Evolutionary conservation across 2,113 vertebrate species (phyloP), one percentile per base, ranked within the genome.

Genomic region (Columba janthina): DNA sequence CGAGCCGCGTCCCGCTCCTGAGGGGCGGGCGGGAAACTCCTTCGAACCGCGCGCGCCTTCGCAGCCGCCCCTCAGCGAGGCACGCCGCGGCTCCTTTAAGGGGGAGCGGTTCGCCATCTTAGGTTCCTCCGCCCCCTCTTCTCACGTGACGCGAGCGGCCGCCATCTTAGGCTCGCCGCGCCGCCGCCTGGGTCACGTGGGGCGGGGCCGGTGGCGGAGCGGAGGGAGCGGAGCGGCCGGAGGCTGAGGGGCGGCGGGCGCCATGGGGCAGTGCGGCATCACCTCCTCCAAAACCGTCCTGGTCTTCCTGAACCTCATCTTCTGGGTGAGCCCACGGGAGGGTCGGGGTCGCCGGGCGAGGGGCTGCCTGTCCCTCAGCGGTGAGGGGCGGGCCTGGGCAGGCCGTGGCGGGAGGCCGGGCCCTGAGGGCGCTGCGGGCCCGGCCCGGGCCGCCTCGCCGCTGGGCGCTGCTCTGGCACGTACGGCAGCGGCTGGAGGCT

Each of bases 261-360:
- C 92, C 26, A 98, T 98, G 98, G 98, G 98, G 46, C 99, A 99
- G 98, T 99, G 99, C 91, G 99, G 99, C 38, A 99, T 99, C 88
- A 99, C 99, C 75, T 99, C 99, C 34, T 99, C 99, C 58, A 99
- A 99, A 97, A 99, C 99, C 73, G 99, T 99, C 71, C 90, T 99
- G 94, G 99, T 99, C 91, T 99, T 99, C 91, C 98, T 99, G 65
- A 99, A 99, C 94, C 99, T 99, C 66, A 99, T 99, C 91, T 99
- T 99, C 93, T 99, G 99, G 99, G 99, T 98, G 88, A 98, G 98
- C 84, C 18, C 11, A 17, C 31, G 90, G 95, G 34, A 6, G 44
- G 34, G 66, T 25, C 5, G 3, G 53, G 29, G 44, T 24, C 44
- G n/a, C 8, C 5, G 32, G 60, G 51, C 8, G 84, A 28, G 66